Conservation (phyloP, 2,888 invertebrate genomes). For the Lycaena phlaeas region DNA sequence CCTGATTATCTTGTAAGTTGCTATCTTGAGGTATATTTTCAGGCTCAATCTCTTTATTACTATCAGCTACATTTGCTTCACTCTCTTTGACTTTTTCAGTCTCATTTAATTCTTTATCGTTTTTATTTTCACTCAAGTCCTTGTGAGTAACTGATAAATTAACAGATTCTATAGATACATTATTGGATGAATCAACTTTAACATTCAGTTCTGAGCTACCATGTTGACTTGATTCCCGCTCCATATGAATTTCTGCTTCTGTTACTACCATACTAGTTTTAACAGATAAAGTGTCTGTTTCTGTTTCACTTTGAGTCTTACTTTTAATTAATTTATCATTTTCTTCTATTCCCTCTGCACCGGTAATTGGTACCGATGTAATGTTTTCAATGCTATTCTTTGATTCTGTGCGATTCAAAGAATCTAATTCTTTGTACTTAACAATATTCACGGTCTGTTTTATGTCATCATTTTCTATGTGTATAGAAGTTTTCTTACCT, state of each 20-base stretch:
- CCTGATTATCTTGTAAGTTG: background rate
- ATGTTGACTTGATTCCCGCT: conserved; percentile 52
- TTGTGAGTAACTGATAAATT: conserved; percentile 52
- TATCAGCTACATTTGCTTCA: conserved; percentile 5
- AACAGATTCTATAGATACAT: conserved; percentile 55
- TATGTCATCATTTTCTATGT: conserved; percentile 53
- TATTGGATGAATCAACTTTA: conserved; percentile 56
- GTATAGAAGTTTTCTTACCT: conserved; percentile 63
- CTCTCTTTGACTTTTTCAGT: background rate
- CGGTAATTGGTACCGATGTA: conserved; percentile 16
- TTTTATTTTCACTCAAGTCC: conserved; percentile 33
- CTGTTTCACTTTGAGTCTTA: conserved; percentile 55
- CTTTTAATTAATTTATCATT: conserved; percentile 35
- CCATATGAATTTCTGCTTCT: conserved; percentile 68
- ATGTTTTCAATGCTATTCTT: conserved; percentile 23
- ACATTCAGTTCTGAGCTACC: conserved; percentile 60
- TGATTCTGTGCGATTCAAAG: conserved; percentile 11
- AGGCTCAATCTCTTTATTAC: background rate
- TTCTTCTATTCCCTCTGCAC: conserved; percentile 32
- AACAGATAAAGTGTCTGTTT: conserved; percentile 60
- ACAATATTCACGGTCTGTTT: conserved; percentile 63
- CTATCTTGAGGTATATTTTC: background rate
- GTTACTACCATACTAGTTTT: conserved; percentile 66
- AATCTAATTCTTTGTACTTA: conserved; percentile 46
- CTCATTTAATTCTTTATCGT: conserved; percentile 19